Evolutionary conservation across 2,888 invertebrate species (phyloP).

Genomic region (Rhabditophanes sp.): DNA sequence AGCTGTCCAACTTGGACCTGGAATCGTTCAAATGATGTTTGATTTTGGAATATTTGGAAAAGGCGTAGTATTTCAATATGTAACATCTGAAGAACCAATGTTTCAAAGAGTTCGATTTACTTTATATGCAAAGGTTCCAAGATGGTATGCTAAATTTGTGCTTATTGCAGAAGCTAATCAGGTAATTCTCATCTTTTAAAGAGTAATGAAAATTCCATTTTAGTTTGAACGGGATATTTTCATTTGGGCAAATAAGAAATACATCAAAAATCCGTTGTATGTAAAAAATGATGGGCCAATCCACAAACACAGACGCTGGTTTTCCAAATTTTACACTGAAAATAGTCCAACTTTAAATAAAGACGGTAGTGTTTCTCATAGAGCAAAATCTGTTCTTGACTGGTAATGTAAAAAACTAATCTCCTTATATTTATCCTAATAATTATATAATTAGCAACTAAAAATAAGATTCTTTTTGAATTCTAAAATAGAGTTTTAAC

Average conservation of each 20-base stretch:
- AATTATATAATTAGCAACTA: no score
- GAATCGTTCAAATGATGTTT: constrained; percentile 59
- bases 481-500: no score
- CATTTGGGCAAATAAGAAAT: constrained; percentile 73
- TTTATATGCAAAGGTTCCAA: constrained; percentile 58
- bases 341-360: constrained; percentile 50
- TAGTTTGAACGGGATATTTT: constrained; percentile 68
- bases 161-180: constrained; percentile 55
- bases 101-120: constrained; percentile 62
- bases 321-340: constrained; percentile 65
- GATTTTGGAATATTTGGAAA: constrained; percentile 50
- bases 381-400: constrained; percentile 18
- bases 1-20: constrained; percentile 55
- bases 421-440: no score
- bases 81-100: constrained; percentile 63
- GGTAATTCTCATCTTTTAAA: constrained; percentile 31
- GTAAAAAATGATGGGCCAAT: constrained; percentile 62
- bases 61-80: constrained; percentile 58
- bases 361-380: constrained; percentile 19
- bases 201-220: constrained; percentile 20
- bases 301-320: constrained; percentile 61
- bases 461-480: no score
- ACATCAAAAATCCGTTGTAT: constrained; percentile 57
- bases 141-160: constrained; percentile 55
- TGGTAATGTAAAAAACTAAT: no score